Conservation (phyloP, 2,797 vertebrate genomes). For the Monodelphis domestica region DNA sequence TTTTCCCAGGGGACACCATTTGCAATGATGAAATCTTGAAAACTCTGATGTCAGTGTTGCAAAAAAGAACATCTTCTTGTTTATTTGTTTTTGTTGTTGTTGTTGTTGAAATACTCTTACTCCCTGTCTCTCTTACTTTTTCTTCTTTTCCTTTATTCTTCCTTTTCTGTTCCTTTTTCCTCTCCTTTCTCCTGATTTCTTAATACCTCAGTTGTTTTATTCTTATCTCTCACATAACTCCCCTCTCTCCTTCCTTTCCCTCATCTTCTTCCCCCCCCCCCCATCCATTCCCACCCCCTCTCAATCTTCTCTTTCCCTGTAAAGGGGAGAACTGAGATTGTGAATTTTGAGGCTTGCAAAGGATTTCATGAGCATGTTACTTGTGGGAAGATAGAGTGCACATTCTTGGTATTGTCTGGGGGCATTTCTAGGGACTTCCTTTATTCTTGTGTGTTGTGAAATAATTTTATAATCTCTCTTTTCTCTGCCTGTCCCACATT, state of each 20-base stretch:
- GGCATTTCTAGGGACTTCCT: slow-evolving; percentile 38
- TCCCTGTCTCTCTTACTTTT: background rate
- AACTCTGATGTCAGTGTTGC: background rate
- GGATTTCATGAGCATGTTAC: slow-evolving; percentile 32
- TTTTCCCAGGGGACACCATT: background rate
- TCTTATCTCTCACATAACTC: background rate
- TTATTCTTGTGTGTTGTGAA: slow-evolving; percentile 45
- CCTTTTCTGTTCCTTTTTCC: background rate
- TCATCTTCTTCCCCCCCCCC: background rate
- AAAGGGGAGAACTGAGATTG: background rate
- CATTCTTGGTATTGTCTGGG: slow-evolving; percentile 45
- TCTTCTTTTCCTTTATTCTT: background rate
- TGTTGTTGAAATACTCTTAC: background rate
- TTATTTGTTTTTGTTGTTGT: background rate
- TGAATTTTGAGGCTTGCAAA: slow-evolving; percentile 6
- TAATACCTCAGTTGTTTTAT: background rate
- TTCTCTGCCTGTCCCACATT: slow-evolving; percentile 35
- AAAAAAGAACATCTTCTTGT: background rate
- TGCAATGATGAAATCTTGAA: background rate
- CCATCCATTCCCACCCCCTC: background rate
- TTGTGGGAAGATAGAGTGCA: slow-evolving; percentile 21
- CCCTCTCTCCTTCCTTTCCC: background rate
- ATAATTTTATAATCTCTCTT: slow-evolving; percentile 52
- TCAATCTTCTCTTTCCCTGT: background rate
- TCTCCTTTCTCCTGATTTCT: background rate